Conservation (phyloP, 2,888 invertebrate species). For the Apamea monoglypha region DNA sequence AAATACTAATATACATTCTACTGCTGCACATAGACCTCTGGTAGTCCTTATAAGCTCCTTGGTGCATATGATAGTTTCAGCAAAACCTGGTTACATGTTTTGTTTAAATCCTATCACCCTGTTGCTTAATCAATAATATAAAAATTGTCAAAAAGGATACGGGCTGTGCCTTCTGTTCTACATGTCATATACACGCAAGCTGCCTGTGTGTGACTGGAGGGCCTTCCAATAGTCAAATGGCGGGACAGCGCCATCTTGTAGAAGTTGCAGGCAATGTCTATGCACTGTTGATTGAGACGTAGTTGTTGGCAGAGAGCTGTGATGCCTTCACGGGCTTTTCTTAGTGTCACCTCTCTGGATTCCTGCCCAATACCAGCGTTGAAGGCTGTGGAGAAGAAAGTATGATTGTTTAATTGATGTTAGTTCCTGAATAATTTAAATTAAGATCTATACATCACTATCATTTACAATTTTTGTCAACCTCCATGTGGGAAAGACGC, state of each 20-base stretch:
- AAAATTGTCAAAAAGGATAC: conserved; percentile 91
- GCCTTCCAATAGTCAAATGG: conserved; percentile 97
- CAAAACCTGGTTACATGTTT: background rate
- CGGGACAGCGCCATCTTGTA: conserved; percentile 97
- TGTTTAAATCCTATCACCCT: background rate
- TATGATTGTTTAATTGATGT: background rate
- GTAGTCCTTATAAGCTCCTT: background rate
- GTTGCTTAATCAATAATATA: background rate
- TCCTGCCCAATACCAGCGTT: conserved; percentile 96
- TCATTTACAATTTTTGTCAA: background rate
- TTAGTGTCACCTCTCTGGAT: conserved; percentile 97
- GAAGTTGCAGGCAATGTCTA: conserved; percentile 98
- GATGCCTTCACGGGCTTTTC: conserved; percentile 96
- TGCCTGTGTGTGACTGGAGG: conserved; percentile 97
- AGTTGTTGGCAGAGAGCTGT: conserved; percentile 96
- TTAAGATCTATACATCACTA: background rate
- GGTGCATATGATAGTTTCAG: background rate
- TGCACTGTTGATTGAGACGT: conserved; percentile 96
- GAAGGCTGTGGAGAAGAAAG: conserved; percentile 90
- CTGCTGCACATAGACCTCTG: too few species aligned
- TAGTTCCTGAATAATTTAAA: background rate
- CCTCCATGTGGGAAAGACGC: background rate
- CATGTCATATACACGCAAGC: conserved; percentile 99
- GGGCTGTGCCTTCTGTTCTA: conserved; percentile 97
- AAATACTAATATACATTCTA: background rate